phyloP scores from a whole-genome alignment of 2,113 vertebrate species.

The Spheniscus mendiculus region DNA sequence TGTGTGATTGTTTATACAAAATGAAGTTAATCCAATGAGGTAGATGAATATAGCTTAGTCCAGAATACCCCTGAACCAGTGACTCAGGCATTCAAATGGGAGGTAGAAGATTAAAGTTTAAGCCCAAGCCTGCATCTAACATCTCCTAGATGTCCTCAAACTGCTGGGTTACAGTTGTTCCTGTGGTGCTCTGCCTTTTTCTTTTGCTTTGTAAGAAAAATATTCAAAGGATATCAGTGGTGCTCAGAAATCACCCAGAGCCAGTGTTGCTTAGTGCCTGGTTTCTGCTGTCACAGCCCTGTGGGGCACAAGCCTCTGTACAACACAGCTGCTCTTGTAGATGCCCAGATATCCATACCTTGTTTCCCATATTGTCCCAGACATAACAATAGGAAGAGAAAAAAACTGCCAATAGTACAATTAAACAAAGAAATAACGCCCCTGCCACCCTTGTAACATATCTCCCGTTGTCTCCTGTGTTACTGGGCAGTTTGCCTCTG shows the following conservation, averaged over 20 bases:
- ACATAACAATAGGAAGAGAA: not conserved
- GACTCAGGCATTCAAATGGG: not conserved
- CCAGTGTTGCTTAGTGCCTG: not conserved
- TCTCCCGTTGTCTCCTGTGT: not conserved
- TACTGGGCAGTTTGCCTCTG: not conserved
- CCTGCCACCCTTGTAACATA: not conserved
- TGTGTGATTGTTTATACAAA: not conserved
- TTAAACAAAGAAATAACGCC: not conserved
- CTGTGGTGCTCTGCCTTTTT: not conserved
- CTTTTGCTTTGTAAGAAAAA: not conserved
- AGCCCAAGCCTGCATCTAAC: not conserved
- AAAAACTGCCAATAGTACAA: not conserved
- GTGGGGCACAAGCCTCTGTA: not conserved
- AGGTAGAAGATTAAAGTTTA: not conserved
- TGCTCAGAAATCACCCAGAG: not conserved
- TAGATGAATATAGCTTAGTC: not conserved
- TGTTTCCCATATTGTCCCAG: not conserved
- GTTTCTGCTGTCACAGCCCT: not conserved
- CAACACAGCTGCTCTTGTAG: not conserved
- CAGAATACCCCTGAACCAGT: not conserved
- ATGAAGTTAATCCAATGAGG: not conserved
- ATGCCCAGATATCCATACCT: not conserved
- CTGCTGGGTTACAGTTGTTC: not conserved
- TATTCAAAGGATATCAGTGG: not conserved
- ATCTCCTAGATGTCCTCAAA: not conserved